A percentile compares a stretch with the other conserved stretches of the same genome.
phyloP scores from a whole-genome alignment of 2,888 invertebrate species.

The Melanostoma mellinum region DNA sequence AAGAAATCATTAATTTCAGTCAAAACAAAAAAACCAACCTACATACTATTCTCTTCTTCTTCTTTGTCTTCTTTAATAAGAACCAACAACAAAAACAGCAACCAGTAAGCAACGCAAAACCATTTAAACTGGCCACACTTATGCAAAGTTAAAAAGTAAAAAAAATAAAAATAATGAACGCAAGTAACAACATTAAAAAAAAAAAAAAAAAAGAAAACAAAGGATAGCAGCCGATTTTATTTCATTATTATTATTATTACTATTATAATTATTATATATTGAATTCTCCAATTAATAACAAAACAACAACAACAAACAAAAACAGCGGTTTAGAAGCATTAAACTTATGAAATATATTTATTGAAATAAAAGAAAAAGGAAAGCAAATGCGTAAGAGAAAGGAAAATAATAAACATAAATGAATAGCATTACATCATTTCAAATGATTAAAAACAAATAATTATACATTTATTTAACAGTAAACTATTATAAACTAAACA shows the following conservation, averaged over 20 bases:
- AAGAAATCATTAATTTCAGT: conserved; percentile 59
- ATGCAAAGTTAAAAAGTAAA: conserved; percentile 43
- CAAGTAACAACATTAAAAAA: not conserved
- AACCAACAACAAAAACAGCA: conserved; percentile 45
- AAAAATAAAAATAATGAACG: conserved; percentile 25
- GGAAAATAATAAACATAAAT: conserved; percentile 41
- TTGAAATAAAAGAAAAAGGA: conserved; percentile 53
- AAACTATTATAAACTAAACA: conserved; percentile 59
- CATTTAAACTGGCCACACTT: conserved; percentile 61
- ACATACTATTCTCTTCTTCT: conserved; percentile 63
- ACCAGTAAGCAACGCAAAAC: conserved; percentile 54
- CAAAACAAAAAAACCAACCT: conserved; percentile 52
- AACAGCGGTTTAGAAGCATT: conserved; percentile 53
- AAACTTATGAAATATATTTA: conserved; percentile 70
- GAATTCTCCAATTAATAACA: conserved; percentile 68
- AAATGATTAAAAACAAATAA: conserved; percentile 72
- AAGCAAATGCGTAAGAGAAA: conserved; percentile 51
- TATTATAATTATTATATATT: conserved; percentile 70
- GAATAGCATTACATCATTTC: conserved; percentile 72
- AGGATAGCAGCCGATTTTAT: conserved; percentile 60
- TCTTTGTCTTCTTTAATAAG: conserved; percentile 55
- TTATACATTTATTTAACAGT: conserved; percentile 72
- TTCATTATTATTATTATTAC: conserved; percentile 67
- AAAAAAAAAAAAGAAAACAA: conserved; percentile 34
- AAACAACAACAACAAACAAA: conserved; percentile 54